Percentiles rank a stretch among this genome's conserved stretches.
phyloP scores from a whole-genome alignment of 2,113 vertebrate genomes.

The Vicugna pacos region DNA sequence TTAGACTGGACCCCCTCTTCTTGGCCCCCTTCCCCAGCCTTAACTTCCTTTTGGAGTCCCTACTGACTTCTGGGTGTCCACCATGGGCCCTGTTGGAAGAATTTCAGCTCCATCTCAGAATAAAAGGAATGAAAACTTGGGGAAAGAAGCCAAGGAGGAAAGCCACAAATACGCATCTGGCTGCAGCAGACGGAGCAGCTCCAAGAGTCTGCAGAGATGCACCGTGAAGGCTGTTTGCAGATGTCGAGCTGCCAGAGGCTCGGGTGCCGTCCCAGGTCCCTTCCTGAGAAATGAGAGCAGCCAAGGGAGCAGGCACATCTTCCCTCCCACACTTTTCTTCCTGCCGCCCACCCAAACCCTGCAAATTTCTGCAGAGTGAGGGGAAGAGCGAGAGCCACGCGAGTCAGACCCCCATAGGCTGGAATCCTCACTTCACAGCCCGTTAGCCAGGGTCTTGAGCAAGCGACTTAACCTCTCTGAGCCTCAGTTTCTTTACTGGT shows the following conservation, averaged over 20 bases:
- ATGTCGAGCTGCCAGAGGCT: background rate
- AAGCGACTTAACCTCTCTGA: background rate
- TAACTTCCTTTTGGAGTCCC: constrained; percentile 78
- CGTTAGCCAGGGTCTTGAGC: background rate
- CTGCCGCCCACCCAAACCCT: background rate
- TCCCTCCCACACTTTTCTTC: background rate
- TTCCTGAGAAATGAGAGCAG: background rate
- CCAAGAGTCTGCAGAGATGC: background rate
- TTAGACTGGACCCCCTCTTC: background rate
- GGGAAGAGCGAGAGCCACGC: background rate
- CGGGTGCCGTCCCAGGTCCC: background rate
- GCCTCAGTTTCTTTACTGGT: background rate
- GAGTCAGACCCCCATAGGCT: background rate
- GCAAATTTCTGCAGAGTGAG: background rate
- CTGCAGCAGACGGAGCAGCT: background rate
- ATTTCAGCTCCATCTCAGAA: constrained; percentile 70
- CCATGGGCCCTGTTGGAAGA: constrained; percentile 68
- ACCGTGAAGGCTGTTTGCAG: constrained; percentile 9
- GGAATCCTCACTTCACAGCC: background rate
- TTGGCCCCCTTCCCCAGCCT: constrained; percentile 52
- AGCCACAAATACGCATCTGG: constrained; percentile 78
- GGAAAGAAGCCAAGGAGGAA: constrained; percentile 73
- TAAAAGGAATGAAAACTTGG: constrained; percentile 72
- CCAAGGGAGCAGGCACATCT: background rate
- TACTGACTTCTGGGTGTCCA: constrained; percentile 77